Percentiles rank a stretch among this genome's conserved stretches.
Evolutionary conservation across 2,113 vertebrate genomes (phyloP).

Genomic region (Limanda limanda): DNA sequence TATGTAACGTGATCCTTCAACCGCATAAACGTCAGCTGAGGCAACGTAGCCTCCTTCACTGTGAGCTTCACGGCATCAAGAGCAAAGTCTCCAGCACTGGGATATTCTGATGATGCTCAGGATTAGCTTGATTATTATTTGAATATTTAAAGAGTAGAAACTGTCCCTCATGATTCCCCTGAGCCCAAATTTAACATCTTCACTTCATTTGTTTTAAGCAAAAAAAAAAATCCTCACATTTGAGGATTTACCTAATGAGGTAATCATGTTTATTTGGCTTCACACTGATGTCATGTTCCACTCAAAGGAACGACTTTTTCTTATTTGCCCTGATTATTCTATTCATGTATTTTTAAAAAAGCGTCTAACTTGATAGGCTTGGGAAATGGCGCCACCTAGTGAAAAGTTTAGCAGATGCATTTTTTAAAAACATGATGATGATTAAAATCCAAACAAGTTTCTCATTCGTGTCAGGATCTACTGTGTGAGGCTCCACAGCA

Average conservation of each 20-base stretch:
- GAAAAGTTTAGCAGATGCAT: not conserved
- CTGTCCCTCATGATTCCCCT: too few relatives aligned
- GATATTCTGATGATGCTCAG: too few relatives aligned
- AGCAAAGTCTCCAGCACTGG: too few relatives aligned
- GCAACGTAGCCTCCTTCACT: too few relatives aligned
- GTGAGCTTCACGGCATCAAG: too few relatives aligned
- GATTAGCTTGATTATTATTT: too few relatives aligned
- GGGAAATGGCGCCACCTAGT: constrained; percentile 50
- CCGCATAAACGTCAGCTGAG: not conserved
- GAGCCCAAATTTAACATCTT: too few relatives aligned
- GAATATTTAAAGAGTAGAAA: too few relatives aligned
- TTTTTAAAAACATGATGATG: not conserved
- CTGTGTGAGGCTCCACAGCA: too few relatives aligned
- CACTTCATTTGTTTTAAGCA: not conserved
- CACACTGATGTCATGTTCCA: not conserved
- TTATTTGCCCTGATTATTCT: not conserved
- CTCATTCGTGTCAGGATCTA: too few relatives aligned
- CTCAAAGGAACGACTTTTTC: not conserved
- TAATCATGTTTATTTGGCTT: not conserved
- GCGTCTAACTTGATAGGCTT: not conserved
- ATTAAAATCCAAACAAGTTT: too few relatives aligned
- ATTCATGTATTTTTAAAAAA: not conserved
- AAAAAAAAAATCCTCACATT: not conserved
- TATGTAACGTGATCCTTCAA: not conserved
- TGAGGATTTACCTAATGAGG: not conserved